These are phyloP conservation scores for Ellobius talpinus DNA, from an alignment of 2,113 vertebrate species.

Conservation along the genomic window DNA sequence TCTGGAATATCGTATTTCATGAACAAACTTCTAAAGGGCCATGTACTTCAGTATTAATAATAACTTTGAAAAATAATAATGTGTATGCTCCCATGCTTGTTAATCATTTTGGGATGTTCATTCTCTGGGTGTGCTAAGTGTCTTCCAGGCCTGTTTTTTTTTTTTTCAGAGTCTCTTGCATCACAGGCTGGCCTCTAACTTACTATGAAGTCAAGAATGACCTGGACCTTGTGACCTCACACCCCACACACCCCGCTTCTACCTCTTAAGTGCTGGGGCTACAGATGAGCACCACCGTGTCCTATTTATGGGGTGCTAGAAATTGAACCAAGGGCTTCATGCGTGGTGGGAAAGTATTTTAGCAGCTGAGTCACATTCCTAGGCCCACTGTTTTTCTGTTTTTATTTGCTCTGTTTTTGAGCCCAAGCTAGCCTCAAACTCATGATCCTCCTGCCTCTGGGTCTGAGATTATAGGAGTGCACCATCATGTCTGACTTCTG, in stretches of 20 bases:
- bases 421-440: background rate
- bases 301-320: background rate
- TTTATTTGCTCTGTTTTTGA: background rate
- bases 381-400: background rate
- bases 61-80: background rate
- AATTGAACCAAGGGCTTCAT: background rate
- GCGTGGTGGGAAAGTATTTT: background rate
- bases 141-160: background rate
- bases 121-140: background rate
- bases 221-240: background rate
- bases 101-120: background rate
- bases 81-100: background rate
- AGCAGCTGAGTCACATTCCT: too few species aligned
- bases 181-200: background rate
- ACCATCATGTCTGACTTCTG: background rate
- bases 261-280: background rate
- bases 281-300: too few species aligned
- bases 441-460: background rate
- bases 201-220: background rate
- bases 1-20: background rate
- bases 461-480: background rate
- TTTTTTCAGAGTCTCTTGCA: background rate
- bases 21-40: background rate
- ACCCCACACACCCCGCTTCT: background rate
- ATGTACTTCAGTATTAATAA: background rate